Conservation (phyloP, 1,140 invertebrate species). For the Globodera rostochiensis region DNA sequence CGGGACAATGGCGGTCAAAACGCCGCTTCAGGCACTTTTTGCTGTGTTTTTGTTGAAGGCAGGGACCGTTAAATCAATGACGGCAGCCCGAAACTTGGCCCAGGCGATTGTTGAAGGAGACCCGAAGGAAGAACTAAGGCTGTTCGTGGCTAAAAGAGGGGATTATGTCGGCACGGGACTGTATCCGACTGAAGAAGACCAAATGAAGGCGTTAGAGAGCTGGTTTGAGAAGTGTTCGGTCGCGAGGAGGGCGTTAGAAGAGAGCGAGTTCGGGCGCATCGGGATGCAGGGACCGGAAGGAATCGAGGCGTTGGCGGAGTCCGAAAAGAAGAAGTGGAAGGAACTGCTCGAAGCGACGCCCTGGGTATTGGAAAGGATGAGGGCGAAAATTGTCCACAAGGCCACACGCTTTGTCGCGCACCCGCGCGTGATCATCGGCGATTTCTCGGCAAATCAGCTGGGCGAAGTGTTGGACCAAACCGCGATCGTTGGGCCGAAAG, state of each 20-base stretch:
- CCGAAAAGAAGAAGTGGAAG: slow-evolving; percentile 20
- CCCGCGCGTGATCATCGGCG: background rate
- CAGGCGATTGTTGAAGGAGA: slow-evolving; percentile 20
- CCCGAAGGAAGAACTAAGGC: background rate
- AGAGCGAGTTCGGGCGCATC: background rate
- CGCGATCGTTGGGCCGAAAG: background rate
- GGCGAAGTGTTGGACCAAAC: background rate
- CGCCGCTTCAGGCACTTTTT: slow-evolving; percentile 10
- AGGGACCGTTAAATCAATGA: background rate
- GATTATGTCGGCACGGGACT: background rate
- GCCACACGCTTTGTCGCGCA: background rate
- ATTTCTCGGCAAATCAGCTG: slow-evolving; percentile 1
- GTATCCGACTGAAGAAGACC: slow-evolving; percentile 13
- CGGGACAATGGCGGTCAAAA: background rate
- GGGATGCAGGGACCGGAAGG: background rate
- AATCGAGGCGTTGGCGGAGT: background rate
- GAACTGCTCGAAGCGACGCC: background rate
- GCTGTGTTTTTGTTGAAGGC: background rate
- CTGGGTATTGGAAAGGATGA: background rate
- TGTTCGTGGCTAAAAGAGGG: background rate
- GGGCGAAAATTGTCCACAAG: background rate
- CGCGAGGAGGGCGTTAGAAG: background rate
- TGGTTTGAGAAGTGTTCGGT: background rate
- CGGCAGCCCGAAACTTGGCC: background rate
- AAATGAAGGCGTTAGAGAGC: background rate